Evolutionary conservation across 92 coral and sea anemone genomes (phyloP), one percentile per base, ranked within the genome.

Genomic region (Porites evermanni): DNA sequence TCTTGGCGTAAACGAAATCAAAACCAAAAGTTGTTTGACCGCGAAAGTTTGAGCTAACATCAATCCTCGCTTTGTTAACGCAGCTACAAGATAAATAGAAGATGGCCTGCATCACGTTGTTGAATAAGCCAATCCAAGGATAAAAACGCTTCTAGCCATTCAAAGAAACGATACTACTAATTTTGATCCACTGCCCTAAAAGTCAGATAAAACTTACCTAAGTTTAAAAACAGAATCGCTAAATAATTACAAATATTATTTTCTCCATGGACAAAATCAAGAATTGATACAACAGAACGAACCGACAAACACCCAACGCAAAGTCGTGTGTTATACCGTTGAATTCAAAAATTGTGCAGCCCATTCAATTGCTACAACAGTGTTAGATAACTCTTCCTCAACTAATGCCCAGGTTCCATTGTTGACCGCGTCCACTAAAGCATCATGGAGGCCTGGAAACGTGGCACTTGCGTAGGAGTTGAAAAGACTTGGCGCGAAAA

Each of bases 371-470:
- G 96, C 94, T 1, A 89, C 86, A 23, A 81, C 64, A 13, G 92
- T 95, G 26, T 87, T 68, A 1, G 98, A 95, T 84, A 95, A 64
- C 80, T 95, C 96, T 44, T 77, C 83, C 77, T 79, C 75, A 5
- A 95, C 98, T 51, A 88, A 77, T 11, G 74, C 77, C 98, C 98
- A 95, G 86, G 84, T 80, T 23, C 89, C 87, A 73, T 74, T 74
- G 47, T 17, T 80, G 59, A n/a, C 84, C 38, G 94, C 95, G 50
- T 85, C 93, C 4, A 75, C 65, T 47, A 97, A 86, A 7, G 99
- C 95, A 86, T 97, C 99, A n/a, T 90, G 86, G 17, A 97, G 95
- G 87, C 99, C 98, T 69, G 99, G 99, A 82, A 93, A 97, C 6
- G 91, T 87, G 70, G 98, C 98, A 74, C 97, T 93, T 12, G 97